A percentile compares a stretch with the other conserved stretches of the same genome.
phyloP scores from a whole-genome alignment of 2,888 invertebrate species.

The Volucella zonaria region DNA sequence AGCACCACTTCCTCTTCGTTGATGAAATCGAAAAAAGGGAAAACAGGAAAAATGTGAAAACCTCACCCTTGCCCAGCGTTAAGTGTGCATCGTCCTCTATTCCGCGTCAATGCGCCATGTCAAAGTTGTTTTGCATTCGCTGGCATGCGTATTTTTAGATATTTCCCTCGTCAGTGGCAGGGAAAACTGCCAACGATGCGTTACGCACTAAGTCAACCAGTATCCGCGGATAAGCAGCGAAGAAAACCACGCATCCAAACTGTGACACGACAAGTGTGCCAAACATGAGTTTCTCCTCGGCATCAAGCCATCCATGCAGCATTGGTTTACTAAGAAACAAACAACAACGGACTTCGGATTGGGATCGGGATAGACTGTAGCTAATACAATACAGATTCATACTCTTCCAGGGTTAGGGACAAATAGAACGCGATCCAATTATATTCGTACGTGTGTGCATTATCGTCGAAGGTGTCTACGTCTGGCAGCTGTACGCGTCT shows the following conservation, averaged over 20 bases:
- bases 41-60: background rate
- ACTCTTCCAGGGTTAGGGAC: conserved; percentile 31
- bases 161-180: conserved; percentile 20
- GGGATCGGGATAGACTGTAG: conserved; percentile 20
- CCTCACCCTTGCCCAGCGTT: conserved; percentile 19
- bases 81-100: conserved; percentile 33
- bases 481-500: conserved; percentile 6
- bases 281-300: conserved; percentile 24
- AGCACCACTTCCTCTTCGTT: conserved; percentile 27
- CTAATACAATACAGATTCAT: conserved; percentile 12
- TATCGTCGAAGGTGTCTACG: conserved; percentile 27
- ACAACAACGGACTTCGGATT: conserved; percentile 19
- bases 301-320: background rate
- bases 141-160: conserved; percentile 52
- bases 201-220: conserved; percentile 56
- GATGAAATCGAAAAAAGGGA: conserved; percentile 13
- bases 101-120: conserved; percentile 51
- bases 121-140: conserved; percentile 44
- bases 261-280: conserved; percentile 71
- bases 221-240: conserved; percentile 45
- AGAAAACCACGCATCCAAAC: conserved; percentile 41
- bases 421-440: conserved; percentile 16
- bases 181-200: conserved; percentile 61
- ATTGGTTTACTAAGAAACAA: conserved; percentile 11
- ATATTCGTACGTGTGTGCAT: background rate